Percentiles rank a stretch among this genome's conserved stretches.
Conservation (phyloP, 2,113 vertebrate genomes). For the Dendrocopos noguchii region DNA sequence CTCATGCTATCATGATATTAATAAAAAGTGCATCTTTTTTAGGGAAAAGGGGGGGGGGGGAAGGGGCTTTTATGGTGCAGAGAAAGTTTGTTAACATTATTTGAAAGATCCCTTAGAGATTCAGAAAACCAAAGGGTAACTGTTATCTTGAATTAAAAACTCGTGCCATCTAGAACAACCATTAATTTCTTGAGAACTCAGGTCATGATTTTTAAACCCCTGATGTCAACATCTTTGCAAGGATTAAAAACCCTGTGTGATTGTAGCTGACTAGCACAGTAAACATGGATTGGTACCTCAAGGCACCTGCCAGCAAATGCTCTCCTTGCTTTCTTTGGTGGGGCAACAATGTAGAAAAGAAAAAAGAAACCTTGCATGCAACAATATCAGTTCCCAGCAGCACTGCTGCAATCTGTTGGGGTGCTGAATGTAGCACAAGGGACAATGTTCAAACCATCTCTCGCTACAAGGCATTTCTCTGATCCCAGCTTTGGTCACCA, state of each 20-base stretch:
- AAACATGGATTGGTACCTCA: neutral
- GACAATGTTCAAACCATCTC: neutral
- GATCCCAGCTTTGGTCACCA: neutral
- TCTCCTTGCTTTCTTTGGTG: neutral
- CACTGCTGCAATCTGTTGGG: neutral
- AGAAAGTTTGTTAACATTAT: neutral
- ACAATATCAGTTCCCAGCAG: neutral
- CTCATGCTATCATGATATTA: neutral
- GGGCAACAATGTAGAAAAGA: neutral
- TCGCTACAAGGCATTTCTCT: rapidly evolving
- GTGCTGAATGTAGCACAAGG: neutral
- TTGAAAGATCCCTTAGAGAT: neutral
- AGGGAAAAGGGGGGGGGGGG: no score
- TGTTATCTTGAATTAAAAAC: neutral
- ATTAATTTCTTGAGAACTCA: neutral
- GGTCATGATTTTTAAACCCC: neutral
- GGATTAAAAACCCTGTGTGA: neutral
- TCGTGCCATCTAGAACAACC: neutral
- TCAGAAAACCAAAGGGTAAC: neutral
- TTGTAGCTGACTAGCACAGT: neutral
- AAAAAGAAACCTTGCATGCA: neutral
- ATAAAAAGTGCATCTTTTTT: neutral
- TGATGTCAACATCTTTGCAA: neutral
- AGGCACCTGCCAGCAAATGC: neutral
- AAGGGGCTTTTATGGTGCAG: neutral